Conservation (phyloP, 2,888 invertebrate genomes). For the Agapostemon virescens region DNA sequence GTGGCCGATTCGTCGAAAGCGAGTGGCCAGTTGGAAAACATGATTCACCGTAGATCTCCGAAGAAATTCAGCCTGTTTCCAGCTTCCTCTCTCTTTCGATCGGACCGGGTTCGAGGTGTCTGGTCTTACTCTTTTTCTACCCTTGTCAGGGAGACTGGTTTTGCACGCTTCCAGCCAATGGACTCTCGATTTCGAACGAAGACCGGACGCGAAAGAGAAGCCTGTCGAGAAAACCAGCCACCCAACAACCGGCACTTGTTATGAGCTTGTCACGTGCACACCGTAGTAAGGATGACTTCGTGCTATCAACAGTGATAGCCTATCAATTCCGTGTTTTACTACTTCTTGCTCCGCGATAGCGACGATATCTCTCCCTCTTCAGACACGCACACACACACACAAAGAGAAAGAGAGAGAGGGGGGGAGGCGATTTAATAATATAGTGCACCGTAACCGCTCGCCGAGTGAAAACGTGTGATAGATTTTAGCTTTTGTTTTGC, state of each 20-base stretch:
- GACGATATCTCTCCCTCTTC: no score
- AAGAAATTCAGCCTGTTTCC: conserved; percentile 48
- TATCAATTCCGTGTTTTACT: conserved; percentile 11
- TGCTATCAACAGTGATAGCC: conserved; percentile 38
- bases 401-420: no score
- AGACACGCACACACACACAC: no score
- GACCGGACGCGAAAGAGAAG: conserved; percentile 45
- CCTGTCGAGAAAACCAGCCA: conserved; percentile 52
- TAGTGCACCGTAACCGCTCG: not conserved
- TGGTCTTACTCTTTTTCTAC: conserved; percentile 52
- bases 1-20: conserved; percentile 28
- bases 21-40: conserved; percentile 57
- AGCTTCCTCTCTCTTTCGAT: conserved; percentile 38
- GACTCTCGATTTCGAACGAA: conserved; percentile 70
- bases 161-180: conserved; percentile 59
- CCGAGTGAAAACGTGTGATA: not conserved
- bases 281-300: conserved; percentile 45
- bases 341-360: not conserved
- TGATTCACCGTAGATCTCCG: conserved; percentile 60
- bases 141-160: conserved; percentile 61
- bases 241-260: conserved; percentile 64
- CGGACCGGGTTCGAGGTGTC: conserved; percentile 13
- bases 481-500: not conserved
- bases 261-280: conserved; percentile 63
- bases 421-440: not conserved